A percentile compares a stretch with the other conserved stretches of the same genome.
phyloP scores from a whole-genome alignment of 1,140 invertebrate genomes.

The Reticulitermes speratus region DNA sequence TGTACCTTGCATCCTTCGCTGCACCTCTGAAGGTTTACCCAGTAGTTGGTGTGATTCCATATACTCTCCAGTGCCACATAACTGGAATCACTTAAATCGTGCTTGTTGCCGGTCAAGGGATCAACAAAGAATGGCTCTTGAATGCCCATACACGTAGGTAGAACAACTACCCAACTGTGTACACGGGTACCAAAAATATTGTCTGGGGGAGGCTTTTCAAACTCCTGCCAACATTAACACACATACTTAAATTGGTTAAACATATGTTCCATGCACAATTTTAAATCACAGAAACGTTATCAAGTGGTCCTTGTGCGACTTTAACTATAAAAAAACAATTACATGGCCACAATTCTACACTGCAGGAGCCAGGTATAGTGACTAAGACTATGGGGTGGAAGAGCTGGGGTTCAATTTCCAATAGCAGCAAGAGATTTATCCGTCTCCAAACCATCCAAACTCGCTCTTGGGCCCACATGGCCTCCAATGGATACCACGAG shows the following conservation, averaged over 20 bases:
- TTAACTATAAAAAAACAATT: no score
- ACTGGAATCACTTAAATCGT: slow-evolving; percentile 56
- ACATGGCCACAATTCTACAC: no score
- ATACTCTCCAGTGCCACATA: slow-evolving; percentile 80
- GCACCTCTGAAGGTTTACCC: slow-evolving; percentile 70
- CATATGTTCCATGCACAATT: neutral
- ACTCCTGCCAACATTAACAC: slow-evolving; percentile 51
- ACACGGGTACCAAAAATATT: slow-evolving; percentile 69
- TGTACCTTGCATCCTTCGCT: slow-evolving; percentile 44
- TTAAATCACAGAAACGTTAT: neutral
- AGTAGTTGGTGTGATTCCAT: slow-evolving; percentile 88
- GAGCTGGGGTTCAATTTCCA: no score
- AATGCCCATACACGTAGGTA: slow-evolving; percentile 60
- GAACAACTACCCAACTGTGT: slow-evolving; percentile 80
- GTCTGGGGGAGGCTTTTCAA: slow-evolving; percentile 69
- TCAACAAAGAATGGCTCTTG: slow-evolving; percentile 77
- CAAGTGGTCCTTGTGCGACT: no score
- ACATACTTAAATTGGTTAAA: neutral
- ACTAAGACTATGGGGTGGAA: no score
- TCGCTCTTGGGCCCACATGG: no score
- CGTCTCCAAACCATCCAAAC: no score
- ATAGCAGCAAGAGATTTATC: no score
- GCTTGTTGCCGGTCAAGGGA: slow-evolving; percentile 67
- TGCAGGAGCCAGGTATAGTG: no score
- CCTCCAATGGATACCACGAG: no score